A percentile compares a stretch with the other conserved stretches of the same genome.
These are phyloP conservation scores for Cheirogaleus medius DNA, from an alignment of 2,113 vertebrate genomes.

Conservation along the genomic window DNA sequence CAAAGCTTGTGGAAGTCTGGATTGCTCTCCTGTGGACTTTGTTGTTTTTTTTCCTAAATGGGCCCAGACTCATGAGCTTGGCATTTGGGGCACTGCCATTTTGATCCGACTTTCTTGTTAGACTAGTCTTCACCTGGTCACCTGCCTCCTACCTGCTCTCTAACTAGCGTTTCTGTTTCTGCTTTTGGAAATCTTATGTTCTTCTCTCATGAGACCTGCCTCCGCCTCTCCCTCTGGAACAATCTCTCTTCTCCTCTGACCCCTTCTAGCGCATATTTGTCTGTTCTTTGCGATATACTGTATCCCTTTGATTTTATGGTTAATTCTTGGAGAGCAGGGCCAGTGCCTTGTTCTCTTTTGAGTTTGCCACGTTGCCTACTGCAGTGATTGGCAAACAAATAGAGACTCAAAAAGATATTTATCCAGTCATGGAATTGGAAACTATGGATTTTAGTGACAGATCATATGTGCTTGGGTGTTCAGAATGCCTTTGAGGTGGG, in stretches of 20 bases:
- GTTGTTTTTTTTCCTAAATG: not conserved
- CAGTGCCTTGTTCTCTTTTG: not conserved
- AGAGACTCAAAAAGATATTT: not conserved
- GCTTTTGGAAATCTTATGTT: not conserved
- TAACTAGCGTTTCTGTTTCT: not conserved
- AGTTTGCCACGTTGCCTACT: not conserved
- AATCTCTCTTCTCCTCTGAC: not conserved
- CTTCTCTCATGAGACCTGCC: not conserved
- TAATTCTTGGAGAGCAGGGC: not conserved
- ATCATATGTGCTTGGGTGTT: not conserved
- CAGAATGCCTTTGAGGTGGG: too few species aligned
- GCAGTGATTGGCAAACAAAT: not conserved
- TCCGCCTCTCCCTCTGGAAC: not conserved
- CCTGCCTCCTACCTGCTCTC: fast-evolving
- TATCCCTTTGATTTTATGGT: not conserved
- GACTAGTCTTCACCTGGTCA: fast-evolving
- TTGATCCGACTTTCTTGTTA: not conserved
- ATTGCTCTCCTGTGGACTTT: not conserved
- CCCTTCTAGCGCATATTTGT: not conserved
- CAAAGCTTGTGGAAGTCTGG: not conserved
- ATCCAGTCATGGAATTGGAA: not conserved
- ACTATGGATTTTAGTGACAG: not conserved
- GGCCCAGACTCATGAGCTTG: not conserved
- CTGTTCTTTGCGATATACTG: not conserved
- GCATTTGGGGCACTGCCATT: not conserved